Evolutionary conservation across 1,140 invertebrate species (phyloP), one percentile per base, ranked within the genome.

Genomic region (Hermatobates lingyangjiaoensis): DNA sequence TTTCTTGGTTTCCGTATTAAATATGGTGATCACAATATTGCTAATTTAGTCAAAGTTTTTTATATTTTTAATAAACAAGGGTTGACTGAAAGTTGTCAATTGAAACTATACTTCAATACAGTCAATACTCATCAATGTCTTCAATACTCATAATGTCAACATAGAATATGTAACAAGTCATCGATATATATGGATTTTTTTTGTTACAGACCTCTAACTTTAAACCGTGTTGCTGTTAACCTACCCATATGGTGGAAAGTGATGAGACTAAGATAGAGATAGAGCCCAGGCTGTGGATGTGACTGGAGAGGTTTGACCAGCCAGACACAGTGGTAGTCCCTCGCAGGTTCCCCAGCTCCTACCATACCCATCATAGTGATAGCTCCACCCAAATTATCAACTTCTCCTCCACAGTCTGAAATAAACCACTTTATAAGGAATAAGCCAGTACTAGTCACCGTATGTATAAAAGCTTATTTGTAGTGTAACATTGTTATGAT

Each of bases 361-460:
- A 78, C 73, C 79, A 83, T 82, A 56, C 82, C 75, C 74, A 81
- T 79, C 80, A 84, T 83, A 7, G 80, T 83, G 24, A 84, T 83
- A 12, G 76, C 74, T 0, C 81, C 81, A 2, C 81, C 80, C 15
- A 77, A 68, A 60, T 81, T 80, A 45, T 78, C 77, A 2, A 83
- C 80, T 60, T 75, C 75, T 46, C 81, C 81, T 18, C 80, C 81
- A 56, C 81, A 83, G 62, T 80, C 79, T 73, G 54, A 15, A 56
- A 63, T 42, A 27, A 48, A 45, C 34, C 5, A 34, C 5, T 3
- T 20, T 49, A 30, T 38, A 5, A 34, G 40, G 2, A 48, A 21
- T 27, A 48, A 14, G 7, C 27, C 12, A 26, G 10, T 48, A 48
- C n/a, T n/a, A n/a, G n/a, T n/a, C n/a, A n/a, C n/a, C n/a, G n/a